Base-by-base conservation (phyloP, 2,113 vertebrate genomes). In the Pholis gunnellus region DNA sequence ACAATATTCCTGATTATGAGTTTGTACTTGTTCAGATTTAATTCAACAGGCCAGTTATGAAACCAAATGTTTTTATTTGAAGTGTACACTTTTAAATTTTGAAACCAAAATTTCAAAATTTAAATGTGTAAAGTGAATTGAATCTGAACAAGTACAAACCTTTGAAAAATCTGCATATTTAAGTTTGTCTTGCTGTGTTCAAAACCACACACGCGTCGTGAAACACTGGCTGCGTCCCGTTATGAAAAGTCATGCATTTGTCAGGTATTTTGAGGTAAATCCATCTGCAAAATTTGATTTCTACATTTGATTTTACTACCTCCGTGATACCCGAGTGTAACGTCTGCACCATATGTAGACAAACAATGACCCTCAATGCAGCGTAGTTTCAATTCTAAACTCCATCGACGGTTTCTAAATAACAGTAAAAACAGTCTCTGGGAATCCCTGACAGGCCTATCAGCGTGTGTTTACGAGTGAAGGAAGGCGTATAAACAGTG, bases 41-140 rank as follows among this genome's bases (percentile, higher is more conserved):
- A 92, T 94, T 91, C 91, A 94, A 93, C 88, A 93, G 93, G 79
- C 87, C 81, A 88, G 76, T 91, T 87, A 90, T 91, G 74, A 96
- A 93, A 94, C 93, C 93, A 95, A 95, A 95, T 74, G 31, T 68
- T 87, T 94, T 94, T 54, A 1, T 36, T 91, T 95, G 91, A 92
- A 89, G 89, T 87, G 87, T 93, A 91, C 94, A 90, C 65, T 83
- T 88, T 83, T 67, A 27, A 52, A 78, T 71, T 63, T n/a, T n/a
- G n/a, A n/a, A n/a, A n/a, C n/a, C n/a, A n/a, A n/a, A n/a, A n/a
- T n/a, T n/a, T n/a, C n/a, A n/a, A n/a, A n/a, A n/a, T n/a, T n/a
- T n/a, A n/a, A n/a, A n/a, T n/a, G n/a, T n/a, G n/a, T n/a, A n/a
- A n/a, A n/a, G n/a, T n/a, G n/a, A n/a, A n/a, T n/a, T n/a, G n/a